These are phyloP conservation scores for Falco novaeseelandiae DNA, from an alignment of 2,797 vertebrate genomes.

Conservation along the genomic window DNA sequence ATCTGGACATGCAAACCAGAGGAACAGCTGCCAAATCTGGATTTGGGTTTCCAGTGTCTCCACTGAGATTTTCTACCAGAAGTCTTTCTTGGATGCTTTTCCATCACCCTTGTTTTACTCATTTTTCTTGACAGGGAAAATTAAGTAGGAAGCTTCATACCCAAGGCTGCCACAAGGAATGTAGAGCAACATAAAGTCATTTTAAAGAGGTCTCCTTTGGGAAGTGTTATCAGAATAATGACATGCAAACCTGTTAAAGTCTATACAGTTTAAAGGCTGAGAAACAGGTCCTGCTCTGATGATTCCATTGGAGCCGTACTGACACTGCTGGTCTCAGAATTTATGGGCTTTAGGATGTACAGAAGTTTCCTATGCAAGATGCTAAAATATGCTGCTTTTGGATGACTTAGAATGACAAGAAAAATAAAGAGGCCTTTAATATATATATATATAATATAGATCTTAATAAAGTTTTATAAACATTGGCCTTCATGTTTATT, in stretches of 20 bases:
- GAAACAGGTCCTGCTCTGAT: not conserved
- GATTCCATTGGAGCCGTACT: not conserved
- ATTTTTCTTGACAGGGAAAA: conserved; percentile 31
- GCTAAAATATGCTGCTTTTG: not conserved
- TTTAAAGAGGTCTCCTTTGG: not conserved
- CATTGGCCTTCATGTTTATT: not conserved
- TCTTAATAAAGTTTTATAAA: too few relatives aligned
- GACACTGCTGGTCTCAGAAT: not conserved
- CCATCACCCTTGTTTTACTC: not conserved
- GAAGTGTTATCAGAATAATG: not conserved
- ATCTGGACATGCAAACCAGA: conserved; percentile 66
- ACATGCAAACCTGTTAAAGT: not conserved
- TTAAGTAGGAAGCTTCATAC: not conserved
- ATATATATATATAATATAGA: too few relatives aligned
- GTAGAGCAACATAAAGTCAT: not conserved
- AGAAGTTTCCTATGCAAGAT: not conserved
- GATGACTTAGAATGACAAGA: not conserved
- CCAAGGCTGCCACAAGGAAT: not conserved
- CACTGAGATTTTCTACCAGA: conserved; percentile 29
- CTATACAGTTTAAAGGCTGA: not conserved
- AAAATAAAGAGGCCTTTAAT: not conserved
- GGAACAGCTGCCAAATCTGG: conserved; percentile 70
- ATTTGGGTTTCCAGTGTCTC: conserved; percentile 46
- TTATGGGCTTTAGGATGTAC: not conserved
- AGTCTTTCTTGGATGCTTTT: conserved; percentile 20